Conservation (phyloP, 2,888 invertebrate genomes). For the Scaptomyza reducta region DNA sequence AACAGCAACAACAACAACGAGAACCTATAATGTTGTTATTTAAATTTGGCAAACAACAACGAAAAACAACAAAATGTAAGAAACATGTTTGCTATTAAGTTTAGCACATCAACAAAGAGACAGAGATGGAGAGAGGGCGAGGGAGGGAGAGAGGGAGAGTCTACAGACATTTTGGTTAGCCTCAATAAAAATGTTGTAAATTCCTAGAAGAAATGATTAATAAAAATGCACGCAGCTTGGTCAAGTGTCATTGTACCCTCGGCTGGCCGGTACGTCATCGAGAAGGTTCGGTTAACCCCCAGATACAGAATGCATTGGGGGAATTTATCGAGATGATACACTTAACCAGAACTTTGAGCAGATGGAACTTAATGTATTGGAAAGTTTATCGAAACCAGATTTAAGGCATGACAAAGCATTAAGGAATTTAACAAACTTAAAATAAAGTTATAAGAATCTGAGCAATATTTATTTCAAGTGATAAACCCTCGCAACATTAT, state of each 20-base stretch:
- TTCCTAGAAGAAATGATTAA: conserved; percentile 80
- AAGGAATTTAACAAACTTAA: too few species aligned
- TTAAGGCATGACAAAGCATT: too few species aligned
- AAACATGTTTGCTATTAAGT: conserved; percentile 74
- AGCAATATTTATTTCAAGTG: too few species aligned
- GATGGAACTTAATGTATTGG: not conserved
- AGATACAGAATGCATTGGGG: not conserved
- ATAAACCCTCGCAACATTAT: too few species aligned
- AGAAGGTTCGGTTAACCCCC: conserved; percentile 8
- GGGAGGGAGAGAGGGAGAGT: conserved; percentile 2
- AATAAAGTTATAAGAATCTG: too few species aligned
- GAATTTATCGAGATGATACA: not conserved
- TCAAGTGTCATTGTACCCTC: conserved; percentile 42
- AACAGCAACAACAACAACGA: conserved; percentile 33
- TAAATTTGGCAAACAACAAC: conserved; percentile 74
- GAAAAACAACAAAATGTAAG: conserved; percentile 30
- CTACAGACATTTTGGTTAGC: conserved; percentile 65
- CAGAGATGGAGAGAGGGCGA: not conserved
- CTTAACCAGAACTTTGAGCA: not conserved
- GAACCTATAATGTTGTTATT: conserved; percentile 66
- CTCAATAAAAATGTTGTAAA: conserved; percentile 79
- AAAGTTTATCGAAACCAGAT: not conserved
- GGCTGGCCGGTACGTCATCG: not conserved
- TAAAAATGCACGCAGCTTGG: conserved; percentile 57
- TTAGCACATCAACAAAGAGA: conserved; percentile 67